These are phyloP conservation scores for Drosophila azteca DNA, from an alignment of 1,140 invertebrate genomes.

Conservation along the genomic window DNA sequence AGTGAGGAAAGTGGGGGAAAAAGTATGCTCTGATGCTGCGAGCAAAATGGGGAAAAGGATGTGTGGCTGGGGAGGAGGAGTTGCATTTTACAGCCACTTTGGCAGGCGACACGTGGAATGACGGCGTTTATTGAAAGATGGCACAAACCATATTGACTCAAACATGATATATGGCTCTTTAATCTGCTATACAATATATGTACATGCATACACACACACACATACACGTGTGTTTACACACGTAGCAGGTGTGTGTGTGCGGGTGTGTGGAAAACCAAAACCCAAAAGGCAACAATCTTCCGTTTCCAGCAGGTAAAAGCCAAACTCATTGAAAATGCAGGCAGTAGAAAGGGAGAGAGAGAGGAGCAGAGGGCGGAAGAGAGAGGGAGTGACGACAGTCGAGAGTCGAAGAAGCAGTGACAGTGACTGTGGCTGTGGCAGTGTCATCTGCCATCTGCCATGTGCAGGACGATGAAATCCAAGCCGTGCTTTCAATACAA, in stretches of 20 bases:
- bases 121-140: conserved; percentile 65
- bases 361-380: neutral
- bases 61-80: neutral
- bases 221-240: too few species aligned
- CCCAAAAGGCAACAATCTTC: conserved; percentile 6
- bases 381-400: too few species aligned
- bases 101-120: conserved; percentile 47
- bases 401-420: too few species aligned
- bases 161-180: conserved; percentile 39
- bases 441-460: conserved; percentile 40
- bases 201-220: too few species aligned
- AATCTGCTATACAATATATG: neutral
- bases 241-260: neutral
- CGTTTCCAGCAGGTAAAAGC: conserved; percentile 31
- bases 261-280: neutral
- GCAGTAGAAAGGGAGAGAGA: neutral
- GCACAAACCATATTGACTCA: conserved; percentile 38
- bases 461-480: conserved; percentile 47
- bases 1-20: too few species aligned
- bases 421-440: neutral
- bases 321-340: conserved; percentile 48
- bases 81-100: conserved; percentile 69
- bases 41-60: too few species aligned
- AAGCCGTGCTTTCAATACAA: conserved; percentile 64
- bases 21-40: neutral